These are phyloP conservation scores for Orbicella faveolata DNA, from an alignment of 64 coral and sea anemone species.

Conservation along the genomic window DNA sequence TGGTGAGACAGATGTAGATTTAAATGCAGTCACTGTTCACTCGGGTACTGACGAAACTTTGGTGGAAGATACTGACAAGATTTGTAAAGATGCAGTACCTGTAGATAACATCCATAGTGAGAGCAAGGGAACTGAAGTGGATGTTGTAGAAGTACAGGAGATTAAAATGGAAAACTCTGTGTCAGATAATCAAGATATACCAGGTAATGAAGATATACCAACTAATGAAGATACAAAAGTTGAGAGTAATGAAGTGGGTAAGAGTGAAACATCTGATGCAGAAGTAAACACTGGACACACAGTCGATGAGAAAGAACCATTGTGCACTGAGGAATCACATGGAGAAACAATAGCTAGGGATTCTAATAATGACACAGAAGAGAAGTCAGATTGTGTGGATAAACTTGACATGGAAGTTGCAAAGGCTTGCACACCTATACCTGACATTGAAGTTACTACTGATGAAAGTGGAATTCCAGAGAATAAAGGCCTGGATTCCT, in stretches of 20 bases:
- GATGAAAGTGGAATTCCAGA: conserved; percentile 66
- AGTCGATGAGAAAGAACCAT: background rate
- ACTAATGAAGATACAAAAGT: too few relatives aligned
- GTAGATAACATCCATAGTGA: background rate
- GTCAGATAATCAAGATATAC: background rate
- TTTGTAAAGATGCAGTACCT: background rate
- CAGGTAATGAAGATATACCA: too few relatives aligned
- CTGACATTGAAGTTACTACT: conserved; percentile 75
- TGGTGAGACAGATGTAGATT: background rate
- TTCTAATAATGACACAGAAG: background rate
- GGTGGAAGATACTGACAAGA: background rate
- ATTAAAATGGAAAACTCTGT: background rate
- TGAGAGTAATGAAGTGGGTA: too few relatives aligned
- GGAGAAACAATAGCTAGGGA: background rate
- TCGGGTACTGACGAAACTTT: background rate
- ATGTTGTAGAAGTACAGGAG: background rate
- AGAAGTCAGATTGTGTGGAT: background rate
- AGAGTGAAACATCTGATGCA: too few relatives aligned
- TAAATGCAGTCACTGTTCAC: background rate
- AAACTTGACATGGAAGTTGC: background rate
- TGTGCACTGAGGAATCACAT: background rate
- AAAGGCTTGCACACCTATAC: background rate
- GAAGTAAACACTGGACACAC: too few relatives aligned
- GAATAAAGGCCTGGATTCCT: conserved; percentile 71
- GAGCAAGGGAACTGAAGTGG: background rate